phyloP scores from a whole-genome alignment of 2,797 vertebrate species.

The Fundulus diaphanus region DNA sequence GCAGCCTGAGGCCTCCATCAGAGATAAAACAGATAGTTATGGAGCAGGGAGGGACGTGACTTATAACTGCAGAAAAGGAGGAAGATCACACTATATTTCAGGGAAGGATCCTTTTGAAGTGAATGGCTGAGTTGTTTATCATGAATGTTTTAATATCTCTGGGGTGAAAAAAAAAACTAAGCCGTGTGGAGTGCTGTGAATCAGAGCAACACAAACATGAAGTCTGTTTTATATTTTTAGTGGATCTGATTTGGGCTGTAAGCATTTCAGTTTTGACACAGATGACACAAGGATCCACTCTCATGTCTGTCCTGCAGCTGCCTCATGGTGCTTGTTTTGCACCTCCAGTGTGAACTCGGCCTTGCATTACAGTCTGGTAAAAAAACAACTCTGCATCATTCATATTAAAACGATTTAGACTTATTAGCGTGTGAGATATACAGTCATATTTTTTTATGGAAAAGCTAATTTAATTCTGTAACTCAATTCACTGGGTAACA shows the following conservation, averaged over 20 bases:
- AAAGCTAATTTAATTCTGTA: not conserved
- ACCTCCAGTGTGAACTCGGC: no score
- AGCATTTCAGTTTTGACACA: not conserved
- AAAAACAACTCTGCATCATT: not conserved
- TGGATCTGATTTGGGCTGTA: not conserved
- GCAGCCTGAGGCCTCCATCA: slow-evolving; percentile 53
- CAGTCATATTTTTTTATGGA: not conserved
- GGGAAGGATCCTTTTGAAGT: slow-evolving; percentile 12
- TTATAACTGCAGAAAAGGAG: slow-evolving; percentile 28
- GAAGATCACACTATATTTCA: slow-evolving; percentile 38
- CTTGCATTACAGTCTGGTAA: no score
- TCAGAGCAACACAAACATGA: slow-evolving; percentile 4
- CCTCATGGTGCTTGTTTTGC: no score
- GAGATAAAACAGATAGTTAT: slow-evolving; percentile 44
- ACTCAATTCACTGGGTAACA: not conserved
- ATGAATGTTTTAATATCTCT: slow-evolving; percentile 14
- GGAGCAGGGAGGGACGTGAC: slow-evolving; percentile 35
- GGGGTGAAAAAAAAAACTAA: not conserved
- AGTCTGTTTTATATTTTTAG: not conserved
- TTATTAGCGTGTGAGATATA: not conserved
- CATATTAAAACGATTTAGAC: not conserved
- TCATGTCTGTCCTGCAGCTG: no score
- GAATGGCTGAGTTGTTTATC: slow-evolving; percentile 20
- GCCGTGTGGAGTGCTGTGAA: slow-evolving; percentile 12
- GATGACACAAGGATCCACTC: not conserved